These are phyloP conservation scores for Busseola fusca DNA, from an alignment of 2,888 invertebrate species.

Conservation along the genomic window DNA sequence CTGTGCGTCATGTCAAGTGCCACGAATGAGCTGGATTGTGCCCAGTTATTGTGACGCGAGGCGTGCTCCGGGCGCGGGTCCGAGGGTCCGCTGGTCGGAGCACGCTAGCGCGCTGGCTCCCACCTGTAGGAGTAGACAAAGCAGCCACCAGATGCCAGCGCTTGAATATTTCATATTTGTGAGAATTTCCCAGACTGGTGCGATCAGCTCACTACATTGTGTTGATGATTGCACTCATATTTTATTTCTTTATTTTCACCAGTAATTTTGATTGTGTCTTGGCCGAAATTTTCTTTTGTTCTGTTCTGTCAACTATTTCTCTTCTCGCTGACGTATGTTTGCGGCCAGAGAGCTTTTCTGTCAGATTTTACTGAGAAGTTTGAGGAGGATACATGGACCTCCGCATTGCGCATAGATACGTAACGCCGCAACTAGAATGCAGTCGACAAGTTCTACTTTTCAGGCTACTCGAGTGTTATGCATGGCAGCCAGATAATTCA, in stretches of 20 bases:
- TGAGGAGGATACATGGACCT: conserved; percentile 5
- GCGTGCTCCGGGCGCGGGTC: neutral
- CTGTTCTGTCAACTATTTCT: conserved; percentile 60
- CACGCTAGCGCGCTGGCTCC: neutral
- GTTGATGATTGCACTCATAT: conserved; percentile 49
- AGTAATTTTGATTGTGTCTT: conserved; percentile 75
- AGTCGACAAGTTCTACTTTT: too few relatives aligned
- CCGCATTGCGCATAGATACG: conserved; percentile 12
- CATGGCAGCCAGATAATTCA: neutral
- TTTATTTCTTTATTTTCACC: conserved; percentile 63
- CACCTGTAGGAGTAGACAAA: conserved; percentile 80
- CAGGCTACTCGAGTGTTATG: neutral
- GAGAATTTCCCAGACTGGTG: conserved; percentile 51
- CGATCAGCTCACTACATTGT: conserved; percentile 69
- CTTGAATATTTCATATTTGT: conserved; percentile 75
- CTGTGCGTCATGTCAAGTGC: conserved; percentile 20
- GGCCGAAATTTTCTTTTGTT: conserved; percentile 79
- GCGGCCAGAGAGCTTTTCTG: conserved; percentile 60
- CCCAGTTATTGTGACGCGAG: neutral
- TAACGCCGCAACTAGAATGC: neutral
- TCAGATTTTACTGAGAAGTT: conserved; percentile 32
- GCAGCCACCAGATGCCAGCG: conserved; percentile 74
- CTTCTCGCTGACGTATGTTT: conserved; percentile 60
- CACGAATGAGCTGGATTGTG: conserved; percentile 1
- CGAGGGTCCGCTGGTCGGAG: too few relatives aligned